Percentiles rank a stretch among this genome's conserved stretches.
phyloP scores from a whole-genome alignment of 1,140 invertebrate genomes.

The Ceratosolen solmsi region DNA sequence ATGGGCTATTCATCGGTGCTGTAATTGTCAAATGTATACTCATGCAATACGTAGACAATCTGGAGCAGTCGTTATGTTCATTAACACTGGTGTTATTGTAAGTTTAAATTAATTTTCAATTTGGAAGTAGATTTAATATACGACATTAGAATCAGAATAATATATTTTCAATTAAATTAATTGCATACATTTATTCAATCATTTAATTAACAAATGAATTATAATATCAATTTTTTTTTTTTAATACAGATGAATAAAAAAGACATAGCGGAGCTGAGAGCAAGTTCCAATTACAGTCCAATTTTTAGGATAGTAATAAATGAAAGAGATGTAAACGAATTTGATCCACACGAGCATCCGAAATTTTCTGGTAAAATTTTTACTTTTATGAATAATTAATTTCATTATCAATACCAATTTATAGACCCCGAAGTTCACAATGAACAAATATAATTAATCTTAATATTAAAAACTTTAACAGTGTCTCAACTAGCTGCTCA shows the following conservation, averaged over 20 bases:
- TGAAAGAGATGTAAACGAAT: conserved; percentile 58
- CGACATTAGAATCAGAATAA: not conserved
- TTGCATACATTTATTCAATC: not conserved
- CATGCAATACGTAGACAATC: conserved; percentile 74
- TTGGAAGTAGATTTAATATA: not conserved
- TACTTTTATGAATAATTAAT: no score
- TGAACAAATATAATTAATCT: no score
- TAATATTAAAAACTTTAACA: no score
- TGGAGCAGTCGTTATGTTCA: conserved; percentile 71
- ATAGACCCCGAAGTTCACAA: no score
- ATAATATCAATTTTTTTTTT: conserved; percentile 22
- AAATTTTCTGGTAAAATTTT: conserved; percentile 66
- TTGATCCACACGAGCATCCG: conserved; percentile 60
- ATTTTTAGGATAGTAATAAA: conserved; percentile 71
- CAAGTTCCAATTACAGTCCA: conserved; percentile 65
- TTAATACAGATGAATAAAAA: conserved; percentile 61
- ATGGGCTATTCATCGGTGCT: conserved; percentile 73
- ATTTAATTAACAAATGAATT: no score
- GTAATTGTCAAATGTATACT: conserved; percentile 71
- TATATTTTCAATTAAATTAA: not conserved
- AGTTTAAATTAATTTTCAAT: no score
- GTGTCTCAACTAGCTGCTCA: conserved; percentile 64
- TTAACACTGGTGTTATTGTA: conserved; percentile 71
- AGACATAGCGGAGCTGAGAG: conserved; percentile 66
- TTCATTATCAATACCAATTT: no score